Base-by-base conservation (phyloP, 2,113 vertebrate genomes). In the Eulemur macaco region DNA sequence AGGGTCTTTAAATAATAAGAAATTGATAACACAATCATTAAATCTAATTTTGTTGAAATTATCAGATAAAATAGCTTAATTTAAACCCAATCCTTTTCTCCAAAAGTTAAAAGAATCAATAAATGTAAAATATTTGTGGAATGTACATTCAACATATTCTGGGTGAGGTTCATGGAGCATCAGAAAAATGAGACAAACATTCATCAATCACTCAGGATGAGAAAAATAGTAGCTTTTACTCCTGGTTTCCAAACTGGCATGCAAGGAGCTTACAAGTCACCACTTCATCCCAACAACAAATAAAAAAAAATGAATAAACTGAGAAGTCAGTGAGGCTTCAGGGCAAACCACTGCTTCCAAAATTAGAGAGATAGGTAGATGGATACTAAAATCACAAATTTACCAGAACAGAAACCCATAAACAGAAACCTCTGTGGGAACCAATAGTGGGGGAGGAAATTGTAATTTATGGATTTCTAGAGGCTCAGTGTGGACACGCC, bases 321-420 rank as follows among this genome's bases (percentile, higher is more conserved):
- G 18, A 76, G 9, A 92, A 39, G 31, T 8, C 20, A n/a, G 5
- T 23, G 54, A 52, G 18, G 12, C 37, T 34, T 39, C 5, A 23
- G 4, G 1, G 12, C 68, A 74, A 34, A 25, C 42, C 0, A 1
- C 25, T 11, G 8, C 8, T 17, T 2, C 54, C 1, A 8, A 18
- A 37, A 73, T 39, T 69, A 34, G 42, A 25, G 42, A 66, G 66
- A 54, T n/a, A 37, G n/a, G n/a, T 13, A 47, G 17, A 17, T 6
- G 50, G 25, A 69, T 56, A 56, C 54, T 39, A 68, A 45, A 86
- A 69, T 39, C 34, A 27, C 25, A n/a, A 52, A 86, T 34, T 52
- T 52, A 18, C 13, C 39, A 42, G 34, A 86, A 25, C 64, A 86
- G 23, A 54, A 52, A 54, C 47, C 0, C n/a, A 2, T 21, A 39